Percentiles rank a stretch among this genome's conserved stretches.
phyloP scores from a whole-genome alignment of 2,113 vertebrate genomes.

The Rhinichthys klamathensis region DNA sequence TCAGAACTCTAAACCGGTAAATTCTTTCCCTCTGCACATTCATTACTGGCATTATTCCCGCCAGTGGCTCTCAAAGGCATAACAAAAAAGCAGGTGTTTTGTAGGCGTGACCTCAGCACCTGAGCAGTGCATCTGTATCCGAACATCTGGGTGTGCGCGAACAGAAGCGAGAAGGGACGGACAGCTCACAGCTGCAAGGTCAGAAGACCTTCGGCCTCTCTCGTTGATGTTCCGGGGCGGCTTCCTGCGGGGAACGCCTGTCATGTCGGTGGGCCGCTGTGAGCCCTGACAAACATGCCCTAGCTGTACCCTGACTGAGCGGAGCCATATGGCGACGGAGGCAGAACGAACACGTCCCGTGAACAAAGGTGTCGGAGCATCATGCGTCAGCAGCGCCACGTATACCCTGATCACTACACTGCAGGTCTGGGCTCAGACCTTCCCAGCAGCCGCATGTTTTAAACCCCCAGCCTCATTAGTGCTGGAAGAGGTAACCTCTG shows the following conservation, averaged over 20 bases:
- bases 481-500: conserved; percentile 15
- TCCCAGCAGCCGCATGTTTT: conserved; percentile 6
- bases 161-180: conserved; percentile 13
- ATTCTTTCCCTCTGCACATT: not conserved
- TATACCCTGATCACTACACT: conserved; percentile 28
- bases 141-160: conserved; percentile 44
- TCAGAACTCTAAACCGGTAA: not conserved
- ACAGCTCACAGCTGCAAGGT: conserved; percentile 41
- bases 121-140: conserved; percentile 37
- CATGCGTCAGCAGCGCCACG: conserved; percentile 12
- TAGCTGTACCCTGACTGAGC: conserved; percentile 51
- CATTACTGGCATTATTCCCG: not conserved
- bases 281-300: conserved; percentile 55
- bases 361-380: conserved; percentile 51
- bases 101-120: conserved; percentile 34
- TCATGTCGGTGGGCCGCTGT: conserved; percentile 37
- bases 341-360: conserved; percentile 35
- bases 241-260: conserved; percentile 47
- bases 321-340: conserved; percentile 57
- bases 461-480: conserved; percentile 44
- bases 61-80: not conserved
- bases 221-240: not conserved
- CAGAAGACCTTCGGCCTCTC: not conserved
- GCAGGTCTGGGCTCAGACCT: conserved; percentile 18
- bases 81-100: conserved; percentile 29